Evolutionary conservation across 2,797 vertebrate genomes (phyloP), one percentile per base, ranked within the genome.

Genomic region (Sebastes trivittatus): DNA sequence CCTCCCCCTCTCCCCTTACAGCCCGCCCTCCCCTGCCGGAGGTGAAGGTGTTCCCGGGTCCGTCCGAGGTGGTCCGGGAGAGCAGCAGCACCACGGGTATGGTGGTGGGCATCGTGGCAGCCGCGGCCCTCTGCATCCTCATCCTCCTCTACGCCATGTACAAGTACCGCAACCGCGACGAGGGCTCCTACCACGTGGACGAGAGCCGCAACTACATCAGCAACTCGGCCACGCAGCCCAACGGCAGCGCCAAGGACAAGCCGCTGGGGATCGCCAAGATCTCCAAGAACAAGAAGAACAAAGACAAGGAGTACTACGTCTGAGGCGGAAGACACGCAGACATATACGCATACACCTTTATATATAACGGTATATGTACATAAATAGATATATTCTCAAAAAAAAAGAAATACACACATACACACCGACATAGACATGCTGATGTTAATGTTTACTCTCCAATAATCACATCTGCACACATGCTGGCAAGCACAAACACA

Each of bases 301-400:
- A 99, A 96, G 98, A 99, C 96, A 99, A 99, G 95, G 98, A 99
- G 95, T 99, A 99, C 95, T 99, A 99, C 83, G 98, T 99, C 97
- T 99, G 98, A 99, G 96, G 75, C 38, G 64, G 71, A 87, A 82
- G 72, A 78, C 82, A 78, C 79, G 60, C 85, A 87, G 83, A 93
- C 95, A 89, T 95, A 94, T 95, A 95, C 85, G 84, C 89, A 88
- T 92, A 95, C 95, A 97, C 96, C 91, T 96, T 95, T 97, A 96
- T 97, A 97, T 97, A 94, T 93, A 90, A 92, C 29, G 89, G 95
- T 92, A 94, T 94, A 95, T 95, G 94, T 95, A 95, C 93, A 95
- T 94, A 95, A 96, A 90, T 96, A 96, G 92, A 93, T 93, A 94
- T 94, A 96, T 96, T 97, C 92, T 96, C 94, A 84, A 84, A 63